Conservation (phyloP, 2,888 invertebrate genomes). For the Mesorhabditis spiculigera region DNA sequence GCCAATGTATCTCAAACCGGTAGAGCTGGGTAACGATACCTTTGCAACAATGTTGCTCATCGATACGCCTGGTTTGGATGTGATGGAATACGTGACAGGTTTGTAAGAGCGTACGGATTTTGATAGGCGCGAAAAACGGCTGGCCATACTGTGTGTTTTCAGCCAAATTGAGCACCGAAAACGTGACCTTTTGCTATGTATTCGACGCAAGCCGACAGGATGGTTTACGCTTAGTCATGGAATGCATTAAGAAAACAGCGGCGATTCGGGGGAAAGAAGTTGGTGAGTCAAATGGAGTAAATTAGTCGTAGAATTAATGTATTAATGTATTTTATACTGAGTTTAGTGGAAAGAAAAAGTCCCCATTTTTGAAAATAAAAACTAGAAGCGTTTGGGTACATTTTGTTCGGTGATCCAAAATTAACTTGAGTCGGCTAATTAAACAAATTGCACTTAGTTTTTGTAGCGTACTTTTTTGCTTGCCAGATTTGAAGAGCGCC, state of each 20-base stretch:
- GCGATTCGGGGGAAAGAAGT: background rate
- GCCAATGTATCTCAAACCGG: background rate
- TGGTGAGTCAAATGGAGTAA: background rate
- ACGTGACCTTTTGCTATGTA: conserved; percentile 2
- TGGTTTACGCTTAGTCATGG: background rate
- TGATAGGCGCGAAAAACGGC: background rate
- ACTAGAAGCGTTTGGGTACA: too few species aligned
- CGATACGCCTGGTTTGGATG: background rate
- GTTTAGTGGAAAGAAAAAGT: too few species aligned
- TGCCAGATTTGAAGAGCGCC: too few species aligned
- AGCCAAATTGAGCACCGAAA: background rate
- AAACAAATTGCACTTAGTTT: too few species aligned
- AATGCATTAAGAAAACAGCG: background rate
- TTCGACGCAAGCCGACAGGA: conserved; percentile 1
- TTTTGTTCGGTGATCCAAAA: too few species aligned
- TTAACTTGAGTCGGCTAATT: too few species aligned
- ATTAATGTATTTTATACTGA: too few species aligned
- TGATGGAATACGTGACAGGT: background rate
- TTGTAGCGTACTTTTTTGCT: too few species aligned
- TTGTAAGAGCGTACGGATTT: background rate
- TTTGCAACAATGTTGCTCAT: background rate
- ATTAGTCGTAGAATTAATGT: too few species aligned
- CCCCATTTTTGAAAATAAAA: too few species aligned
- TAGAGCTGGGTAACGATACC: background rate
- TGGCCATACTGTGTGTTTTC: background rate